phyloP scores from a whole-genome alignment of 1,140 invertebrate species.

The Pachypeltis micranthus region DNA sequence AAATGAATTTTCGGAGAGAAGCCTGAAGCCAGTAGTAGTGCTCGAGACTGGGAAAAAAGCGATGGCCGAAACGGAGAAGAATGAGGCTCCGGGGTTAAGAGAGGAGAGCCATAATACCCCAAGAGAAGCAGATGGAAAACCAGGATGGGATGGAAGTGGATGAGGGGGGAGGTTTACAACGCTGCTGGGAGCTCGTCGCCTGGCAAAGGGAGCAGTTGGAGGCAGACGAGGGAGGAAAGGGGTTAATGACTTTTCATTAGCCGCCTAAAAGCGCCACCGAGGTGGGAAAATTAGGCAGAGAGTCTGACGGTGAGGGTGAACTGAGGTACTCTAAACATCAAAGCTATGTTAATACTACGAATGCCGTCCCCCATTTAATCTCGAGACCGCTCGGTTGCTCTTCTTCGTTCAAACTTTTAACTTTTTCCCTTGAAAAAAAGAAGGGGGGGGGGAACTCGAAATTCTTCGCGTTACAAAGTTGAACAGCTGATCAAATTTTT shows the following conservation, averaged over 20 bases:
- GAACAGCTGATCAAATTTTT: too few relatives aligned
- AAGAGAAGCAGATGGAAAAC: neutral
- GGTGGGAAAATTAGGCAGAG: constrained; percentile 12
- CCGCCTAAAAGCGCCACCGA: constrained; percentile 13
- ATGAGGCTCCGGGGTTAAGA: too few relatives aligned
- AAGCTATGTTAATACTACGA: constrained; percentile 12
- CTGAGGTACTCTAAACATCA: constrained; percentile 4
- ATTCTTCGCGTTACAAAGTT: too few relatives aligned
- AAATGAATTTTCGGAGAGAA: too few relatives aligned
- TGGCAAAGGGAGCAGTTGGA: too few relatives aligned
- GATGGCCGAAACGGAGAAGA: too few relatives aligned
- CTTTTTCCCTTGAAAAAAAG: neutral
- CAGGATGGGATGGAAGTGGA: neutral
- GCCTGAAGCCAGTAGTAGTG: too few relatives aligned
- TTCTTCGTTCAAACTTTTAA: neutral
- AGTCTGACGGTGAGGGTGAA: neutral
- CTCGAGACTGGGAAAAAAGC: too few relatives aligned
- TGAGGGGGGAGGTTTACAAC: too few relatives aligned
- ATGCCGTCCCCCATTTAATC: constrained; percentile 12
- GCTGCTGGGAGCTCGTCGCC: too few relatives aligned
- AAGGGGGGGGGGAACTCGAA: too few relatives aligned
- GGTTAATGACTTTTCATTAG: constrained; percentile 15
- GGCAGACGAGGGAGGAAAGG: neutral
- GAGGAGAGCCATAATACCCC: too few relatives aligned
- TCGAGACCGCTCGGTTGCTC: constrained; percentile 1